A percentile compares a stretch with the other conserved stretches of the same genome.
Evolutionary conservation across 2,888 invertebrate species (phyloP).

Genomic region (Encarsia formosa): DNA sequence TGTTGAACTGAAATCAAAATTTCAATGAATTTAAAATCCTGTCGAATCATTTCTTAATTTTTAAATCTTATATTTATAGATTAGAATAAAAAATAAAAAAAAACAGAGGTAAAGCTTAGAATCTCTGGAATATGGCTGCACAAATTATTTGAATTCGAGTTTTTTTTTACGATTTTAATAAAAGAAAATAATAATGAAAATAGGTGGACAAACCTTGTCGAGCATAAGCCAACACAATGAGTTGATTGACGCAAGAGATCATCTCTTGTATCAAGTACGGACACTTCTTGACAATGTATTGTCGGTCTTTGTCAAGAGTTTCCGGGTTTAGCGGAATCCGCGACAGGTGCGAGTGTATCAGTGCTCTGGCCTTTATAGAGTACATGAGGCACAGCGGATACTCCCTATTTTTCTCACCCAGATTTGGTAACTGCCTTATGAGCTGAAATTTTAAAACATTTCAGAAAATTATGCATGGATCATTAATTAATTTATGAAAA

Average conservation of each 20-base stretch:
- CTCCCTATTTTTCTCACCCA: conserved; percentile 96
- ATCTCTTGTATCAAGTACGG: conserved; percentile 96
- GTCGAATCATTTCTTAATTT: conserved; percentile 1
- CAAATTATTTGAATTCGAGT: too few species aligned
- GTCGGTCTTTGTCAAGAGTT: conserved; percentile 79
- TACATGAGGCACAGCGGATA: conserved; percentile 87
- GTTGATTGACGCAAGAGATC: conserved; percentile 91
- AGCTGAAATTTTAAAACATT: conserved; percentile 58
- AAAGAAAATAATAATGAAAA: neutral
- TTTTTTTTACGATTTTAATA: too few species aligned
- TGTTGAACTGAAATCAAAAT: conserved; percentile 65
- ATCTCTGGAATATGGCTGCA: too few species aligned
- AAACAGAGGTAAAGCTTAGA: too few species aligned
- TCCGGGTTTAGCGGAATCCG: conserved; percentile 73
- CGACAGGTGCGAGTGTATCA: conserved; percentile 94
- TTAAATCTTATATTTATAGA: neutral
- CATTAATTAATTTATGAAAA: too few species aligned
- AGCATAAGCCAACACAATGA: conserved; percentile 87
- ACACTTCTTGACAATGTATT: conserved; percentile 81
- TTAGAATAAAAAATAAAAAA: too few species aligned
- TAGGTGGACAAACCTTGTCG: conserved; percentile 67
- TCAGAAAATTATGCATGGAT: too few species aligned
- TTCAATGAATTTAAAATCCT: too few species aligned
- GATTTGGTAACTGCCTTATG: conserved; percentile 83
- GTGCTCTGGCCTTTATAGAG: conserved; percentile 87